Evolutionary conservation across 2,888 invertebrate genomes (phyloP).

Genomic region (Caenorhabditis sinica): DNA sequence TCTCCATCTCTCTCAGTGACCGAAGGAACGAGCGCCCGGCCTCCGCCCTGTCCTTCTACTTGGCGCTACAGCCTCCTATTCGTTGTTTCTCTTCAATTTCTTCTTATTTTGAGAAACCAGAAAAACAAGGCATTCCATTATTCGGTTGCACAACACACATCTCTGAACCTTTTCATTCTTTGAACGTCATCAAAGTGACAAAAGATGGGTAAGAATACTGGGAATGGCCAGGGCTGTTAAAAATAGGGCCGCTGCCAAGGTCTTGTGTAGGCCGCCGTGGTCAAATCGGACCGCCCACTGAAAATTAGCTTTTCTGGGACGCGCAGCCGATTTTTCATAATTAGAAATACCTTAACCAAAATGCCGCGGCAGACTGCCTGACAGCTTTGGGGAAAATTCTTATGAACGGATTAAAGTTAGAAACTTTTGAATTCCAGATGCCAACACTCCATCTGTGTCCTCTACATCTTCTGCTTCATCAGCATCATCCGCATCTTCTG

Average conservation of each 20-base stretch:
- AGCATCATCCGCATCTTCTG: no score
- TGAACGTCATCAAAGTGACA: constrained; percentile 6
- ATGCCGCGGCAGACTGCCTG: no score
- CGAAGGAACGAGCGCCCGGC: not conserved
- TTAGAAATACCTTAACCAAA: no score
- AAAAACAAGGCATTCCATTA: constrained; percentile 34
- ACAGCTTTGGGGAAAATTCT: no score
- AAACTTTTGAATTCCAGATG: constrained; percentile 29
- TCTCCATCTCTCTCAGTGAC: constrained; percentile 10
- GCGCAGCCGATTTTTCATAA: no score
- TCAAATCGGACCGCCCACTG: not conserved
- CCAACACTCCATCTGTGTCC: constrained; percentile 34
- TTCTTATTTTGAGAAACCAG: constrained; percentile 11
- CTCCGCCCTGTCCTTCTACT: constrained; percentile 18
- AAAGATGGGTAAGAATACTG: constrained; percentile 48
- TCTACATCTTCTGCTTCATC: constrained; percentile 8
- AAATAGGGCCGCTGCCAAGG: no score
- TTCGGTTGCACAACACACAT: not conserved
- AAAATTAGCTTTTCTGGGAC: no score
- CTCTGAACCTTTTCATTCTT: constrained; percentile 11
- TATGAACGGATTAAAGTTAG: not conserved
- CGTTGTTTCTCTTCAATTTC: constrained; percentile 29
- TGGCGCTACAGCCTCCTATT: constrained; percentile 20
- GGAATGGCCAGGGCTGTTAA: no score
- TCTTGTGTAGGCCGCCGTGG: no score